These are phyloP conservation scores for Aphis gossypii DNA, from an alignment of 1,140 invertebrate species.

Conservation along the genomic window DNA sequence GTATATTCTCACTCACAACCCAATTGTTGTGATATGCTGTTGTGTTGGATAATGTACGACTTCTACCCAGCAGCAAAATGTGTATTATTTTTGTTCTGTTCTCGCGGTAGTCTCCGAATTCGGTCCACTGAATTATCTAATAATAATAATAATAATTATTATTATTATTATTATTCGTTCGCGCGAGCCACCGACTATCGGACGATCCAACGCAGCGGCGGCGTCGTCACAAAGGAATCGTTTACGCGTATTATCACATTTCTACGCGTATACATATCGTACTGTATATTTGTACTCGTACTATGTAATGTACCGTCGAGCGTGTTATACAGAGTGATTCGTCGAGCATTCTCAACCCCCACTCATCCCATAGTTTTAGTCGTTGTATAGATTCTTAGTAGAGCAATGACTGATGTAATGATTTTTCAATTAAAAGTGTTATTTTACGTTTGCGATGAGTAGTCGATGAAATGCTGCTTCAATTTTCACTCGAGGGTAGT, in stretches of 20 bases:
- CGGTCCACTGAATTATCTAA: slow-evolving; percentile 3
- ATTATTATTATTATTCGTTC: background rate
- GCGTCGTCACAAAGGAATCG: slow-evolving; percentile 21
- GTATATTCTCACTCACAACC: background rate
- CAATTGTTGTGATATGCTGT: background rate
- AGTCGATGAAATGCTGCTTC: too few species aligned
- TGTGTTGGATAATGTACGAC: background rate
- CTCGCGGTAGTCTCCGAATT: background rate
- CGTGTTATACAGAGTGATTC: background rate
- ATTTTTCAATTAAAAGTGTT: too few species aligned
- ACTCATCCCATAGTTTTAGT: too few species aligned
- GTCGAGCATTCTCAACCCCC: background rate
- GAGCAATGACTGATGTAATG: too few species aligned
- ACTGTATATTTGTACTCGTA: background rate
- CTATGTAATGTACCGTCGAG: background rate
- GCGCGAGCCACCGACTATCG: background rate
- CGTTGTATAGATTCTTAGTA: too few species aligned
- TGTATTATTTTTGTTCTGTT: background rate
- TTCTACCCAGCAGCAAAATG: background rate
- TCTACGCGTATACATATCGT: background rate
- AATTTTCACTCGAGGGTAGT: too few species aligned
- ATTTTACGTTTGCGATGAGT: too few species aligned
- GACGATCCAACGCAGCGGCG: background rate
- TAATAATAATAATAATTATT: background rate
- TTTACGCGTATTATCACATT: background rate